Evolutionary conservation across 2,797 vertebrate species (phyloP).

Genomic region (Dendrocincla tyrannina): DNA sequence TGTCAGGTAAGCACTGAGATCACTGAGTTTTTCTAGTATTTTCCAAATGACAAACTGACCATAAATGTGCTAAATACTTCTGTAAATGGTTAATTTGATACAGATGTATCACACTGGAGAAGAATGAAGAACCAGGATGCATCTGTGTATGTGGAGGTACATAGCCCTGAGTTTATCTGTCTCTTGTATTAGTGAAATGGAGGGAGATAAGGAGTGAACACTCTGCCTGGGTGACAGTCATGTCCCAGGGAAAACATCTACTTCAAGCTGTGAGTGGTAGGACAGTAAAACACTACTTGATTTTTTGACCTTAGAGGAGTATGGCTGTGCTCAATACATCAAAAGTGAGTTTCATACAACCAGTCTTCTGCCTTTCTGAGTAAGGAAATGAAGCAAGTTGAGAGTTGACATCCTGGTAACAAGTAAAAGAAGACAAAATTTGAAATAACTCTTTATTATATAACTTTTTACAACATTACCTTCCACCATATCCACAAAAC

Average conservation of each 20-base stretch:
- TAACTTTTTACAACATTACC: not conserved
- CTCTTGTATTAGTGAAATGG: not conserved
- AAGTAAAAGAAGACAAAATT: not conserved
- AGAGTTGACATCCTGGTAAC: not conserved
- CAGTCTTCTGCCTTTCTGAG: not conserved
- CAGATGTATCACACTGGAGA: not conserved
- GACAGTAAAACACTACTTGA: not conserved
- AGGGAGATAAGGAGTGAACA: not conserved
- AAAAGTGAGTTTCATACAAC: not conserved
- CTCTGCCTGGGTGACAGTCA: not conserved
- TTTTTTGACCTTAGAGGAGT: not conserved
- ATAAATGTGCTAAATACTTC: constrained; percentile 1
- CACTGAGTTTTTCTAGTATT: not conserved
- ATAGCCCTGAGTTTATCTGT: not conserved
- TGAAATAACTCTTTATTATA: not conserved
- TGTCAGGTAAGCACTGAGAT: not conserved
- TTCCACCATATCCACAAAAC: not conserved
- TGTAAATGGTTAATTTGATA: not conserved
- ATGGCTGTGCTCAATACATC: not conserved
- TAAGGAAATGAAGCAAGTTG: not conserved
- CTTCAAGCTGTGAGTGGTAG: not conserved
- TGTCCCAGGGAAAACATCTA: not conserved
- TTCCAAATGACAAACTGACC: not conserved
- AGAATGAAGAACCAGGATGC: not conserved
- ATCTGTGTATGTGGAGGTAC: not conserved